Conservation (phyloP, 2,113 vertebrate species). For the Tragelaphus imberbis region DNA sequence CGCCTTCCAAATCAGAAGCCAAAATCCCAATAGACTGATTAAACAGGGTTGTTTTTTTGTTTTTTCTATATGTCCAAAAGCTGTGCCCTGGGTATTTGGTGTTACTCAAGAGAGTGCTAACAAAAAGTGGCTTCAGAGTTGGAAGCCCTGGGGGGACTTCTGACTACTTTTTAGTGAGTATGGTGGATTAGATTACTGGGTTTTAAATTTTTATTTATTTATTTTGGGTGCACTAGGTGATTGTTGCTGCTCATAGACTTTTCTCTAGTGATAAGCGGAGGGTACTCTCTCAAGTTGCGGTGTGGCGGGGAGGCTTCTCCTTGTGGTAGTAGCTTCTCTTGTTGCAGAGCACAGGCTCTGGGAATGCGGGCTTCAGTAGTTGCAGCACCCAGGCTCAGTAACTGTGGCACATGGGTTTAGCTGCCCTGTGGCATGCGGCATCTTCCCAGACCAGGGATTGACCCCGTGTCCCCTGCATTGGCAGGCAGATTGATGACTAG, state of each 20-base stretch:
- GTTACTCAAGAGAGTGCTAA: background rate
- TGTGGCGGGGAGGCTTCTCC: background rate
- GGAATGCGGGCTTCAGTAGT: background rate
- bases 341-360: background rate
- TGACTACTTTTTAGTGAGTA: no score
- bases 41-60: background rate
- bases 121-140: background rate
- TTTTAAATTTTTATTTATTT: background rate
- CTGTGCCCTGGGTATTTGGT: background rate
- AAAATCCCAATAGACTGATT: background rate
- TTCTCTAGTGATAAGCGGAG: background rate
- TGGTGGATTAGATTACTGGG: background rate
- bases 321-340: background rate
- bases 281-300: background rate
- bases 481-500: background rate
- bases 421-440: background rate
- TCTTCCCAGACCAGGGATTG: background rate
- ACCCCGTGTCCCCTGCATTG: background rate
- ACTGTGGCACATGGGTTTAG: background rate
- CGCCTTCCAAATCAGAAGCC: background rate
- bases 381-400: background rate
- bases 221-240: background rate
- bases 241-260: background rate
- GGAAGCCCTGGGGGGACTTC: background rate
- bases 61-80: rapidly evolving